These are phyloP conservation scores for Metopia argyrocephala DNA, from an alignment of 2,888 invertebrate species.

Conservation along the genomic window DNA sequence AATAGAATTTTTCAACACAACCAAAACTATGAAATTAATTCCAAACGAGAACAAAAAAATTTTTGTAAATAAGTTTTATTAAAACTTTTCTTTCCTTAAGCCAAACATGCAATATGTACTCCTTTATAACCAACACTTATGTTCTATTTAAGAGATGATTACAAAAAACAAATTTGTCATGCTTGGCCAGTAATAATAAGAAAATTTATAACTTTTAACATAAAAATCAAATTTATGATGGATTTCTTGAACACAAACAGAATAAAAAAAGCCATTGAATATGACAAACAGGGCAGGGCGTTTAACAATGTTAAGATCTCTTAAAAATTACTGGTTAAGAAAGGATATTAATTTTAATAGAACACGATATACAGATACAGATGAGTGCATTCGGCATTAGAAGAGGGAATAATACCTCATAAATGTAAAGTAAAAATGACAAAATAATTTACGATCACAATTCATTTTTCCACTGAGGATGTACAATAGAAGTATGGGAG, in stretches of 20 bases:
- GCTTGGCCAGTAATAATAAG: slow-evolving; percentile 44
- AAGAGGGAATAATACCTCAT: slow-evolving; percentile 1
- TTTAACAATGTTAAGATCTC: slow-evolving; percentile 14
- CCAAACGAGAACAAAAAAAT: not conserved
- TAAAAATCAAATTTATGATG: slow-evolving; percentile 50
- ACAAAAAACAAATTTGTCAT: slow-evolving; percentile 53
- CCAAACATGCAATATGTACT: not conserved
- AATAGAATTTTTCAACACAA: too few relatives aligned
- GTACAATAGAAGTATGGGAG: not conserved
- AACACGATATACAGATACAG: not conserved
- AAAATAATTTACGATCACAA: slow-evolving; percentile 54
- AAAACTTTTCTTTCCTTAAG: not conserved
- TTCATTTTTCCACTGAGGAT: not conserved
- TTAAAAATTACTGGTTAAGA: slow-evolving; percentile 54
- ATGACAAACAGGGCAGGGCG: too few relatives aligned
- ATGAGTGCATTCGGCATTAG: not conserved
- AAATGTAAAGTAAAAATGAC: slow-evolving; percentile 55
- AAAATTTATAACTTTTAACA: slow-evolving; percentile 5
- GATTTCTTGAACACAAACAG: slow-evolving; percentile 14
- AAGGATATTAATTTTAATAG: slow-evolving; percentile 60
- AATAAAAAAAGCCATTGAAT: not conserved
- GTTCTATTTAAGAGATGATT: not conserved
- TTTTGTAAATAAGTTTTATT: not conserved
- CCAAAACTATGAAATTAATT: not conserved
- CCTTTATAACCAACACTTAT: not conserved